phyloP scores from a whole-genome alignment of 2,797 vertebrate genomes.

The Buceros bicornis region DNA sequence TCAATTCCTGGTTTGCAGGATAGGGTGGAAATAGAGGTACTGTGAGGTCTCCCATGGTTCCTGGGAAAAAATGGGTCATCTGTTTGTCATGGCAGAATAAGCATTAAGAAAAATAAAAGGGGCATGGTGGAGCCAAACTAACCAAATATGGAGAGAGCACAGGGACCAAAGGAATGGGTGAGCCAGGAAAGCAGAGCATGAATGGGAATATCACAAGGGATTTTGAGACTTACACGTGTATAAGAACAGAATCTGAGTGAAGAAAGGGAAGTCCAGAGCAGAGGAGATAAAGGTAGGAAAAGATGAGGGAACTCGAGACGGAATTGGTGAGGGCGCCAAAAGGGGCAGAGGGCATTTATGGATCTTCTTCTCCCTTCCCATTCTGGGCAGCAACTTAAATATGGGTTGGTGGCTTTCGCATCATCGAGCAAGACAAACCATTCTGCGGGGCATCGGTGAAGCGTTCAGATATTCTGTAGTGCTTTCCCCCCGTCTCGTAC shows the following conservation, averaged over 20 bases:
- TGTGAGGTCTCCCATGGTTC: fast-evolving
- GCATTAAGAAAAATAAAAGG: neutral
- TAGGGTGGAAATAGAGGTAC: neutral
- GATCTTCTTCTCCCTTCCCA: neutral
- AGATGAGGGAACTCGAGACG: neutral
- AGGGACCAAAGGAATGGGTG: neutral
- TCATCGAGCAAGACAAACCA: neutral
- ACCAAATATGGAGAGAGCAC: neutral
- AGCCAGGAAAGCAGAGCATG: neutral
- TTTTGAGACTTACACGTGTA: neutral
- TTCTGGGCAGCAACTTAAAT: neutral
- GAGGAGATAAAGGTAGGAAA: neutral
- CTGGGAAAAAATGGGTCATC: neutral
- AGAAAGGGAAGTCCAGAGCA: neutral
- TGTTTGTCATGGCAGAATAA: neutral
- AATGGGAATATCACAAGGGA: neutral
- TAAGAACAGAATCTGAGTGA: neutral
- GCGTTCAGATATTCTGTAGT: neutral
- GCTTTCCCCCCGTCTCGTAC: neutral
- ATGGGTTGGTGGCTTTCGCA: neutral
- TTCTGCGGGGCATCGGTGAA: neutral
- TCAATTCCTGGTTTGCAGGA: neutral
- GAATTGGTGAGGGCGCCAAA: neutral
- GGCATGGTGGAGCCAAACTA: neutral
- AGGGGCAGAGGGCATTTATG: neutral